Percentiles rank a stretch among this genome's conserved stretches.
Evolutionary conservation across 2,888 invertebrate species (phyloP).

Genomic region (Rhingia campestris): DNA sequence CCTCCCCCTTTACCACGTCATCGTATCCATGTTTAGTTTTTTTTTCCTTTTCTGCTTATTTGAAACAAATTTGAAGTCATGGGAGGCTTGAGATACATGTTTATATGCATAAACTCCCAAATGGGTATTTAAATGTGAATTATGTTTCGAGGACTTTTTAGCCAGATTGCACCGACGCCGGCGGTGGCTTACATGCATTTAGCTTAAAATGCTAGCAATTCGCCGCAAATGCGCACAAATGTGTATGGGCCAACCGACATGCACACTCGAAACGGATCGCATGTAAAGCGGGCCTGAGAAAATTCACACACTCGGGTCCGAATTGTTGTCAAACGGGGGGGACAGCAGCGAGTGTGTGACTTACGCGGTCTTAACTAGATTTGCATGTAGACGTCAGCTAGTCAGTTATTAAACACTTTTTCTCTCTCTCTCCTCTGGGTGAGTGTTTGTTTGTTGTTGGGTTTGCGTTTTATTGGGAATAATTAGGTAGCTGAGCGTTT

Average conservation of each 20-base stretch:
- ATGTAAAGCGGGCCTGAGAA: conserved; percentile 48
- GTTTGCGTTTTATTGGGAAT: conserved; percentile 37
- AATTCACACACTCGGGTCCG: conserved; percentile 62
- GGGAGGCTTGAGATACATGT: conserved; percentile 66
- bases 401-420: conserved; percentile 65
- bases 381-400: conserved; percentile 70
- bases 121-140: conserved; percentile 71
- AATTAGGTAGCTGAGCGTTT: conserved; percentile 45
- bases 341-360: conserved; percentile 44
- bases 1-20: not conserved
- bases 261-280: not conserved
- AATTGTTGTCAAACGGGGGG: conserved; percentile 40
- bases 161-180: conserved; percentile 19
- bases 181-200: conserved; percentile 49
- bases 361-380: conserved; percentile 71
- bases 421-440: not conserved
- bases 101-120: conserved; percentile 70
- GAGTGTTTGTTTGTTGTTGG: no score
- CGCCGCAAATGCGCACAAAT: conserved; percentile 24
- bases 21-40: conserved; percentile 2
- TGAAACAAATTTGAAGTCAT: conserved; percentile 64
- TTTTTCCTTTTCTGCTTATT: conserved; percentile 26
- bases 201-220: conserved; percentile 64
- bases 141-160: conserved; percentile 59
- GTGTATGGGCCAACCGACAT: not conserved